These are phyloP conservation scores for Lonchura striata DNA, from an alignment of 2,113 vertebrate species.

Conservation along the genomic window DNA sequence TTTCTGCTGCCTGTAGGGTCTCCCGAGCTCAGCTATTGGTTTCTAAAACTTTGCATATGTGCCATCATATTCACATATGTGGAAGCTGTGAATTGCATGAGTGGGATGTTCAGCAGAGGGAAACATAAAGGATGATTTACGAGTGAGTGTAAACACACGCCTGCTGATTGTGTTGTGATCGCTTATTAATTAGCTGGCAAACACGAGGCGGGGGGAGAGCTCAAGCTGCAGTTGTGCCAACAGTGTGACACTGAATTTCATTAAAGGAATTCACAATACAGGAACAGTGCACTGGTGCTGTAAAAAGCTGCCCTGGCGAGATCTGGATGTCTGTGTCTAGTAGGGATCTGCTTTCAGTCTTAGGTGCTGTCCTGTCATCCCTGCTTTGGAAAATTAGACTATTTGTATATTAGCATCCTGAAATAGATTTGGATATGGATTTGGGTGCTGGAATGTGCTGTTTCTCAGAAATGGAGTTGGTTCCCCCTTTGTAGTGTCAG, in stretches of 20 bases:
- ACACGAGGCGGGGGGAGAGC: not conserved
- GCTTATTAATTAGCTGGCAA: conserved; percentile 44
- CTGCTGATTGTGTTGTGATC: conserved; percentile 48
- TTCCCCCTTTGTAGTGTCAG: not conserved
- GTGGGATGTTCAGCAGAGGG: not conserved
- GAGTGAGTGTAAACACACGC: not conserved
- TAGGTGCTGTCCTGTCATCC: not conserved
- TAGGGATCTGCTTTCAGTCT: not conserved
- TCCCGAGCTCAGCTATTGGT: not conserved
- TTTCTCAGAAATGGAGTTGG: not conserved
- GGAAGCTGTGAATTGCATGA: conserved; percentile 5
- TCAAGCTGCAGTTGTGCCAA: conserved; percentile 32
- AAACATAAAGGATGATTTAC: conserved; percentile 8
- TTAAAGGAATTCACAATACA: not conserved
- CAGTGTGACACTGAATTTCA: not conserved
- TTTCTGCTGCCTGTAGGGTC: not conserved
- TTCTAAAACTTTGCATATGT: conserved; percentile 10
- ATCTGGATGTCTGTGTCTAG: not conserved
- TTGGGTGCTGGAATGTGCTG: not conserved
- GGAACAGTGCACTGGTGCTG: not conserved
- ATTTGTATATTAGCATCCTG: not conserved
- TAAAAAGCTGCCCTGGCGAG: not conserved
- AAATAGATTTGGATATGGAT: not conserved
- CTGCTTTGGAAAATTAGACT: not conserved
- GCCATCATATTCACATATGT: not conserved